Base-by-base conservation (phyloP, 2,113 vertebrate genomes). In the Semicossyphus pulcher region DNA sequence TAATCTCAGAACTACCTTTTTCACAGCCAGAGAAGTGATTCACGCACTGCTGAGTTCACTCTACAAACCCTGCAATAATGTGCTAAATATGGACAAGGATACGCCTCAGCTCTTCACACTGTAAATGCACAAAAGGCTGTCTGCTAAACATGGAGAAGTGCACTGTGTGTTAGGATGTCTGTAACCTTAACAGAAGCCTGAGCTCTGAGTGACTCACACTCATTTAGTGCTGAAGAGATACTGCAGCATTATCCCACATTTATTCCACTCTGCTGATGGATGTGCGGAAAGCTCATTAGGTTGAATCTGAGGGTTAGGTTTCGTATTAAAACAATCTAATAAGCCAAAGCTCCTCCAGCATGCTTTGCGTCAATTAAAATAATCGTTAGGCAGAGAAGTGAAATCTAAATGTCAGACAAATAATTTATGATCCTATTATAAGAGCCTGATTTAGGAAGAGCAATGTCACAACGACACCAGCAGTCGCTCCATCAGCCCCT, bases 11-110 rank as follows among this genome's bases (percentile, higher is more conserved):
- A 66, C 45, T 34, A 65, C 72, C 25, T 61, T 75, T 78, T 79
- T 84, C 76, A 80, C 83, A 84, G 77, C 67, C 56, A 53, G 31
- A 75, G 2, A 21, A 72, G 58, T 81, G 85, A 85, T 83, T 84
- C 87, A 76, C 65, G 71, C 80, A 32, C 69, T 29, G 72, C 64
- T n/a, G 56, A 61, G 44, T 66, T 82, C 59, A 56, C 34, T 69
- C 61, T 42, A 71, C 62, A 15, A 74, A 78, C 26, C 48, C 62
- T 79, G 56, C 68, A 69, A 64, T 42, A 39, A 58, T 32, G 29
- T 57, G 52, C 49, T 69, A 71, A 71, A 80, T 70, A 20, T 42
- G 62, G 45, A 79, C 41, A 26, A 31, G 2, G 14, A 62, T 51
- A 0, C 8, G 20, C 65, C 26, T 42, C 51, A 28, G 52, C 28